A percentile compares a stretch with the other conserved stretches of the same genome.
Evolutionary conservation across 1,140 invertebrate genomes (phyloP).

Genomic region (Drosophila tristis): DNA sequence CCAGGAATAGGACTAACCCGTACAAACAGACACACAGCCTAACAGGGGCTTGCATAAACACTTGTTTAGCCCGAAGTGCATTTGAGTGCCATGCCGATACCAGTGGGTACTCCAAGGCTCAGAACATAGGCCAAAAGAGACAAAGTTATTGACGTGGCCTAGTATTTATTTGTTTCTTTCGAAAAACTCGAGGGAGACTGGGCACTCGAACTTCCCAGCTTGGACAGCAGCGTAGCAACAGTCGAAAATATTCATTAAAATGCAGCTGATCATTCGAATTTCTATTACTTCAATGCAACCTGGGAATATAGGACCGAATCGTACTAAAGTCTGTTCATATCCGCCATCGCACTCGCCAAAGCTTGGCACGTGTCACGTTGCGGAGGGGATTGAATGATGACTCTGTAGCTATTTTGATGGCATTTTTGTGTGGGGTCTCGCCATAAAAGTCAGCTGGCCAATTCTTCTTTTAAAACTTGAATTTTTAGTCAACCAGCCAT

Average conservation of each 20-base stretch:
- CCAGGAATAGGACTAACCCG: not conserved
- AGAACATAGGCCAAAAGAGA: too few species aligned
- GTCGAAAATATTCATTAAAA: constrained; percentile 65
- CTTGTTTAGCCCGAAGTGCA: constrained; percentile 52
- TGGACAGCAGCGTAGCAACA: constrained; percentile 16
- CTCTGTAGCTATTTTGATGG: constrained; percentile 26
- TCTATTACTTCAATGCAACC: constrained; percentile 57
- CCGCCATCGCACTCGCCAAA: not conserved
- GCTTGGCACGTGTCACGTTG: not conserved
- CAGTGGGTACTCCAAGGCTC: not conserved
- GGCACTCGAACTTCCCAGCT: constrained; percentile 21
- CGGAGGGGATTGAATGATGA: constrained; percentile 33
- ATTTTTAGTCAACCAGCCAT: constrained; percentile 38
- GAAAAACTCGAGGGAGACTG: not conserved
- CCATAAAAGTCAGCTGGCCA: constrained; percentile 1
- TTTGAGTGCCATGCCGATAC: constrained; percentile 33
- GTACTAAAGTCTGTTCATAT: constrained; percentile 43
- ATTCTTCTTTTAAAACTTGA: constrained; percentile 36
- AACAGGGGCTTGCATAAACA: constrained; percentile 42
- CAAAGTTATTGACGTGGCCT: too few species aligned
- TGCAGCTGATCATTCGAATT: constrained; percentile 47
- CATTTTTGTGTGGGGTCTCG: constrained; percentile 17
- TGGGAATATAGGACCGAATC: constrained; percentile 35
- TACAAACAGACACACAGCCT: constrained; percentile 6
- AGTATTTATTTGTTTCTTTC: constrained; percentile 46